Evolutionary conservation across 2,888 invertebrate genomes (phyloP), one percentile per base, ranked within the genome.

Genomic region (Lithosia quadra): DNA sequence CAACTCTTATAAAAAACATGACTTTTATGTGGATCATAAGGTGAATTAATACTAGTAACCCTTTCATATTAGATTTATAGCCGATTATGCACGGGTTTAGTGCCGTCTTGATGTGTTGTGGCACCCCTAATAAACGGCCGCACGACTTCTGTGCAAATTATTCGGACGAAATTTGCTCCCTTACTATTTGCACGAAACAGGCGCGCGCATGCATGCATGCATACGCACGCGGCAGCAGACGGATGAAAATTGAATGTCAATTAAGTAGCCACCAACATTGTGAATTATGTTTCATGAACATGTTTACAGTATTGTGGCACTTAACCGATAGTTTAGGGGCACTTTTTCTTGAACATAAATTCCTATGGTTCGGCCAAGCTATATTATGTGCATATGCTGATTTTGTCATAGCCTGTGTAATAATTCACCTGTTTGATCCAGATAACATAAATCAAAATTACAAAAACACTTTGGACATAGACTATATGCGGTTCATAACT

Each of bases 381-480:
- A 15, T n/a, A 11, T 59, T 34, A 34, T n/a, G 28, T 58, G 34
- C 49, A 4, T 9, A 11, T 18, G 2, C 28, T 28, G 5, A 5
- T 28, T 28, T 28, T 2, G 2, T 28, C 3, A 28, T 28, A 34
- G 18, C 24, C 15, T 43, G 28, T 13, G 13, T 36, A 63, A 34
- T 55, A 63, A 63, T 63, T 63, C 63, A 63, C 55, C 53, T 3
- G 7, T 55, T 63, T 63, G 21, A 55, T 36, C 58, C 55, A 63
- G 24, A 58, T 53, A 33, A 55, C 10, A 55, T 53, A 63, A 68
- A 22, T 21, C 33, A 60, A 39, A 60, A 68, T 28, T 34, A 60
- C 18, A 67, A 74, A 60, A 71, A 60, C 68, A 73, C 77, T 79
- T 79, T 80, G 79, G 74, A 76, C 58, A 69, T 63, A 65, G 59